Percentiles rank a stretch among this genome's conserved stretches.
These are phyloP conservation scores for Tupaia tana DNA, from an alignment of 2,113 vertebrate species.

Conservation along the genomic window DNA sequence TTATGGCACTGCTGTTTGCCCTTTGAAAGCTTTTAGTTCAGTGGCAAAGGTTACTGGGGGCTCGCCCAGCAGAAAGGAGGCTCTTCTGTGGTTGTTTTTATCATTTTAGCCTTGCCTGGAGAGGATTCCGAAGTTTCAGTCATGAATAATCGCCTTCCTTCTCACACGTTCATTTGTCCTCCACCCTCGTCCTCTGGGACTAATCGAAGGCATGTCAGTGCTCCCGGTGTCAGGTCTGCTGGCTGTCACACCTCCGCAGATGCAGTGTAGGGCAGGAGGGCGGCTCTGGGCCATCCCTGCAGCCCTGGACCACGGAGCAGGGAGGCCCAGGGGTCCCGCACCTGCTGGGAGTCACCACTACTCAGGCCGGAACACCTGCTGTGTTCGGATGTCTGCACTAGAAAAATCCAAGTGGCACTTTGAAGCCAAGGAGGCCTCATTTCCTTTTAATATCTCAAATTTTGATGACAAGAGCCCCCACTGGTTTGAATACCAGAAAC, in stretches of 20 bases:
- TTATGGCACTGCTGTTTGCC: conserved; percentile 85
- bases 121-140: conserved; percentile 81
- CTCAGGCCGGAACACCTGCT: not conserved
- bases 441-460: not conserved
- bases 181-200: conserved; percentile 86
- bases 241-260: conserved; percentile 84
- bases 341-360: rapidly evolving
- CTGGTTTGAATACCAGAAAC: not conserved
- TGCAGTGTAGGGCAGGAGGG: conserved; percentile 53
- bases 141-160: conserved; percentile 86
- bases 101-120: conserved; percentile 80
- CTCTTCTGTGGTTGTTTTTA: conserved; percentile 67
- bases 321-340: not conserved
- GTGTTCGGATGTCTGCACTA: not conserved
- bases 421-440: not conserved
- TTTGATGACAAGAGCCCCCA: not conserved
- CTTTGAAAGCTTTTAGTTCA: conserved; percentile 88
- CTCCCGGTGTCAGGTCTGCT: conserved; percentile 85
- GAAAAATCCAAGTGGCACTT: not conserved
- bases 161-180: conserved; percentile 88
- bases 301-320: not conserved
- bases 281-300: not conserved
- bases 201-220: conserved; percentile 81
- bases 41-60: conserved; percentile 85
- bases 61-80: conserved; percentile 71